Percentiles rank a stretch among this genome's conserved stretches.
Evolutionary conservation across 2,888 invertebrate genomes (phyloP).

Genomic region (Euplexia lucipara): DNA sequence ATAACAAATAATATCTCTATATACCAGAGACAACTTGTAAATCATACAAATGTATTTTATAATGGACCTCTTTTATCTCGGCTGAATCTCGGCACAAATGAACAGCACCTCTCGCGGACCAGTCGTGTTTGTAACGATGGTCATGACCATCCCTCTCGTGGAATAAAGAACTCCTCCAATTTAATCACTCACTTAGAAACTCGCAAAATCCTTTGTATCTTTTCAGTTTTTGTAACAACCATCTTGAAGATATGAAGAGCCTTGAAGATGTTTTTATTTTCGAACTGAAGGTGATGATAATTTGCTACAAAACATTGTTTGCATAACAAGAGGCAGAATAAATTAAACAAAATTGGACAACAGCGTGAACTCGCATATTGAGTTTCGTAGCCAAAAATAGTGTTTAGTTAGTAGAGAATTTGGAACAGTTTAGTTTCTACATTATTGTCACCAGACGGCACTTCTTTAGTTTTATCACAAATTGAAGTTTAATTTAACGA

Average conservation of each 20-base stretch:
- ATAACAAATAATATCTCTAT: conserved; percentile 59
- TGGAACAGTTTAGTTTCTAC: too few species aligned
- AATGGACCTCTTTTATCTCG: conserved; percentile 62
- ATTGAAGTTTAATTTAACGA: too few species aligned
- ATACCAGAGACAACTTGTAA: conserved; percentile 57
- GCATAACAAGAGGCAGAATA: background rate
- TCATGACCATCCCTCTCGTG: conserved; percentile 57
- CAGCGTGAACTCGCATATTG: background rate
- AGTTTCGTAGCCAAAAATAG: background rate
- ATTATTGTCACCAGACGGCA: too few species aligned
- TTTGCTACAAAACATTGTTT: conserved; percentile 9
- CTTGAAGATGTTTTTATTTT: conserved; percentile 32
- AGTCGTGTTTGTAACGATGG: conserved; percentile 55
- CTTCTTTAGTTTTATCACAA: too few species aligned
- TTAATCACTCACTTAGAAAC: conserved; percentile 59
- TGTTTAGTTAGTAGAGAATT: background rate
- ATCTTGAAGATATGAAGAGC: conserved; percentile 32
- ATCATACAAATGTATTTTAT: conserved; percentile 62
- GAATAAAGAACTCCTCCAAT: conserved; percentile 58
- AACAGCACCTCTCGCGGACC: conserved; percentile 50
- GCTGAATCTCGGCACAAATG: conserved; percentile 57
- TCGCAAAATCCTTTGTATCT: conserved; percentile 56
- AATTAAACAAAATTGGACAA: background rate
- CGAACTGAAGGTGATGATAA: conserved; percentile 9
- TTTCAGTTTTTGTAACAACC: conserved; percentile 44